Evolutionary conservation across 2,888 invertebrate species (phyloP).

Genomic region (Ichneumoninae sp.): DNA sequence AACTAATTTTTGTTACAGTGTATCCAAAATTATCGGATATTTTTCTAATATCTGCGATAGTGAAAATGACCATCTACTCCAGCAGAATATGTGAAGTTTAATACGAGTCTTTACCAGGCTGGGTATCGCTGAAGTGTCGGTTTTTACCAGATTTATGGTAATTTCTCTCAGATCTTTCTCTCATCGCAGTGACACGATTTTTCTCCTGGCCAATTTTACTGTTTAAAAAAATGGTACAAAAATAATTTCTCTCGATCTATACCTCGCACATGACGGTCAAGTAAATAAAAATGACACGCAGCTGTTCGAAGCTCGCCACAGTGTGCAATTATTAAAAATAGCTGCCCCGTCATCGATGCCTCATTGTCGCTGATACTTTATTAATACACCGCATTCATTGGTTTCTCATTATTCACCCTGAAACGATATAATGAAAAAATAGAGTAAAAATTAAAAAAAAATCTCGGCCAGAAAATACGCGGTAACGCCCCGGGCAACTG

Average conservation of each 20-base stretch:
- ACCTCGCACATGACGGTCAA: neutral
- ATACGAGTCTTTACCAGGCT: too few relatives aligned
- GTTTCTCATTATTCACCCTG: neutral
- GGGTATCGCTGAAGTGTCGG: too few relatives aligned
- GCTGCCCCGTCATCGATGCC: neutral
- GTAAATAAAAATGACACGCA: neutral
- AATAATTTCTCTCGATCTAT: neutral
- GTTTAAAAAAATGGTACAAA: neutral
- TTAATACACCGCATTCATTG: constrained; percentile 20
- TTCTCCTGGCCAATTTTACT: neutral
- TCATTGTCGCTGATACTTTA: constrained; percentile 19
- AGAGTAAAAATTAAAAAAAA: neutral
- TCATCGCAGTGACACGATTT: too few relatives aligned
- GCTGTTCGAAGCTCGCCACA: neutral
- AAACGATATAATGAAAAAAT: neutral
- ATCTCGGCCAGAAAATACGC: neutral
- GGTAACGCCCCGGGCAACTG: neutral
- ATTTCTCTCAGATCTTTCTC: too few relatives aligned
- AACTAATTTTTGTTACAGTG: too few relatives aligned
- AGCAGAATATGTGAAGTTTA: too few relatives aligned
- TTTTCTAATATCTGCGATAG: too few relatives aligned
- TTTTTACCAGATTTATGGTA: too few relatives aligned
- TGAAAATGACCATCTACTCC: too few relatives aligned
- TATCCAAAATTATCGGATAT: too few relatives aligned
- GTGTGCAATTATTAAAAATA: constrained; percentile 28